Percentiles rank a stretch among this genome's conserved stretches.
Conservation (phyloP, 2,888 invertebrate genomes). For the Dendrolimus houi region DNA sequence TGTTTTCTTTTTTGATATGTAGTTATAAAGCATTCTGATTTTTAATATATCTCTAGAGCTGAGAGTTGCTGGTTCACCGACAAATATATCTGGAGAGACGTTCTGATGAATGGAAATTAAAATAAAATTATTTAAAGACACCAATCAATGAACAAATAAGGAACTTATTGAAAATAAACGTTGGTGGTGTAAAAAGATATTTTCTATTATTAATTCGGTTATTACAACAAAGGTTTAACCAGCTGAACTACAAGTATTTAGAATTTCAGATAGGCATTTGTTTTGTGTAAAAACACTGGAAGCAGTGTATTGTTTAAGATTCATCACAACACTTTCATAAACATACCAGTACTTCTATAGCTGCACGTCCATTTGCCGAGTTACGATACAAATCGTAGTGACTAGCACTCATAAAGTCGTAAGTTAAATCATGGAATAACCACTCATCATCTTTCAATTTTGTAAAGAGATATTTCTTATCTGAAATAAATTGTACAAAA, state of each 20-base stretch:
- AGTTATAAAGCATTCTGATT: constrained; percentile 46
- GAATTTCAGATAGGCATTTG: no score
- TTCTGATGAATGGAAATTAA: no score
- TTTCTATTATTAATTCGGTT: no score
- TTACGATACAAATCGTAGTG: constrained; percentile 41
- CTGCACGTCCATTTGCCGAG: constrained; percentile 39
- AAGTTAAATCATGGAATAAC: constrained; percentile 42
- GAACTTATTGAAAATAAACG: no score
- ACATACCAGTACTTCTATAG: constrained; percentile 34
- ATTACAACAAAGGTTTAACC: no score
- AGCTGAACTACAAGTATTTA: no score
- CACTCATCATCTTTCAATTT: constrained; percentile 33
- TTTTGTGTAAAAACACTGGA: no score
- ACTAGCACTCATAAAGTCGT: constrained; percentile 46
- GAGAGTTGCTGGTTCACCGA: constrained; percentile 19
- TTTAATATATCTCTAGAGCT: constrained; percentile 36
- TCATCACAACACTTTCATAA: background rate
- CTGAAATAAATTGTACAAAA: constrained; percentile 23
- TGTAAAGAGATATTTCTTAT: constrained; percentile 35
- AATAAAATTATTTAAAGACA: no score
- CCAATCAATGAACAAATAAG: no score
- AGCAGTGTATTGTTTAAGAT: no score
- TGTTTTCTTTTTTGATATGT: constrained; percentile 23
- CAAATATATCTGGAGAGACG: background rate
- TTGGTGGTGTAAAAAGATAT: no score